Base-by-base conservation (phyloP, 2,113 vertebrate genomes). In the Cinclus mexicanus region DNA sequence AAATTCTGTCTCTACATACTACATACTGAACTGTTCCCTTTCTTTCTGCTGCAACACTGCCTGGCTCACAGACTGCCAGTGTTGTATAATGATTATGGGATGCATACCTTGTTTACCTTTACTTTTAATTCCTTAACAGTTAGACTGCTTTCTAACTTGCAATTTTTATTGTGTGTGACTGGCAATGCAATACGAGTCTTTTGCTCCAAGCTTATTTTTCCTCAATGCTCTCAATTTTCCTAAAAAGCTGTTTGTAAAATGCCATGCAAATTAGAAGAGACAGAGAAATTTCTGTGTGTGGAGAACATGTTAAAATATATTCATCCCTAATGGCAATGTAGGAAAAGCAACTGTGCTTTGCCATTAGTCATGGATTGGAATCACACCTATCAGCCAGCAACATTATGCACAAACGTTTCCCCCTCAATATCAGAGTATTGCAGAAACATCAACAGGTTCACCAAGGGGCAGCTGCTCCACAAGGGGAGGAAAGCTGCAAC, bases 181-280 rank as follows among this genome's bases (percentile, higher is more conserved):
- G 53, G 19, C 53, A 93, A 61, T 35, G 33, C 28, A 72, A 50
- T 33, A 41, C 16, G 53, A 86, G 90, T 94, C 76, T 87, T 94
- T 77, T 37, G 64, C 59, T 37, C 16, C n/a, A 82, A 65, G 29
- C 33, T 87, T 88, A 61, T 41, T 94, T 76, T 95, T 87, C 65
- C 42, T 74, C 44, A 70, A 50, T 61, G 33, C 12, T 94, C 24
- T 87, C 12, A 21, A 67, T 94, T 61, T 96, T 95, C 85, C 76
- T 94, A 87, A 96, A 95, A 92, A 93, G 35, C 59, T 96, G 69
- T 35, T 71, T 93, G 71, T n/a, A 92, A 82, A 75, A 74, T 19
- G 12, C 57, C 35, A 46, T 64, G 41, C 53, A 83, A 95, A 77
- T 89, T 57, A 21, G 72, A 89, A 86, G 33, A 68, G 49, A 85